phyloP scores from a whole-genome alignment of 2,113 vertebrate species.

The Macquaria ambigua region DNA sequence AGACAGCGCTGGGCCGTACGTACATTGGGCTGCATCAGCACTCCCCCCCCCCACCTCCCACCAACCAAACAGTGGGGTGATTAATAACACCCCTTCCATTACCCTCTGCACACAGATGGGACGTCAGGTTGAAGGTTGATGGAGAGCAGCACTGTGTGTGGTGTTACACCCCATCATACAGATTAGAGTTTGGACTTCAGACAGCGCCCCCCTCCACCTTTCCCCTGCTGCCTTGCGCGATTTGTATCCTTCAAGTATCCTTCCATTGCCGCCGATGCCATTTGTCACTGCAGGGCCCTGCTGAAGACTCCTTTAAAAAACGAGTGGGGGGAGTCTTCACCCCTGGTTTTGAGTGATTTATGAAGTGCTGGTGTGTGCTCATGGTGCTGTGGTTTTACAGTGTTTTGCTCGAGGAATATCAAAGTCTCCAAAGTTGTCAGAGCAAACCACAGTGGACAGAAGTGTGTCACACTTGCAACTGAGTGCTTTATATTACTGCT shows the following conservation, averaged over 20 bases:
- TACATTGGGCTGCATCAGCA: slow-evolving; percentile 51
- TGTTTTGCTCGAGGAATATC: slow-evolving; percentile 43
- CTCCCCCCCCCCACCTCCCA: not conserved
- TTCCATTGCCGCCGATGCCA: slow-evolving; percentile 58
- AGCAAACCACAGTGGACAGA: slow-evolving; percentile 24
- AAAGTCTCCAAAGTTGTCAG: slow-evolving; percentile 48
- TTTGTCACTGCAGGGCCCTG: slow-evolving; percentile 67
- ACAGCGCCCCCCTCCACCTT: slow-evolving; percentile 51
- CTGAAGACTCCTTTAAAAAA: slow-evolving; percentile 66
- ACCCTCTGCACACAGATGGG: slow-evolving; percentile 81
- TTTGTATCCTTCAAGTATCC: slow-evolving; percentile 81
- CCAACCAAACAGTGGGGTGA: slow-evolving; percentile 66
- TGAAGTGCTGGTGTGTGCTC: slow-evolving; percentile 40
- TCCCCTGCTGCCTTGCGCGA: slow-evolving; percentile 38
- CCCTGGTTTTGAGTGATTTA: slow-evolving; percentile 70
- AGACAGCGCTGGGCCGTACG: slow-evolving; percentile 9
- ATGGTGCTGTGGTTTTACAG: slow-evolving; percentile 23
- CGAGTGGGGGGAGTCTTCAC: slow-evolving; percentile 31
- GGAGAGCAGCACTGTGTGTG: slow-evolving; percentile 74
- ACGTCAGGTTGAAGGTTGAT: slow-evolving; percentile 83
- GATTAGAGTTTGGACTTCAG: slow-evolving; percentile 73
- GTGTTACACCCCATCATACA: slow-evolving; percentile 72
- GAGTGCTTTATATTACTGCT: not conserved
- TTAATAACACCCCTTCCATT: slow-evolving; percentile 80
- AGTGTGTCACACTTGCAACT: not conserved